Evolutionary conservation across 2,113 vertebrate species (phyloP).

Genomic region (Chlamydotis undulata): DNA sequence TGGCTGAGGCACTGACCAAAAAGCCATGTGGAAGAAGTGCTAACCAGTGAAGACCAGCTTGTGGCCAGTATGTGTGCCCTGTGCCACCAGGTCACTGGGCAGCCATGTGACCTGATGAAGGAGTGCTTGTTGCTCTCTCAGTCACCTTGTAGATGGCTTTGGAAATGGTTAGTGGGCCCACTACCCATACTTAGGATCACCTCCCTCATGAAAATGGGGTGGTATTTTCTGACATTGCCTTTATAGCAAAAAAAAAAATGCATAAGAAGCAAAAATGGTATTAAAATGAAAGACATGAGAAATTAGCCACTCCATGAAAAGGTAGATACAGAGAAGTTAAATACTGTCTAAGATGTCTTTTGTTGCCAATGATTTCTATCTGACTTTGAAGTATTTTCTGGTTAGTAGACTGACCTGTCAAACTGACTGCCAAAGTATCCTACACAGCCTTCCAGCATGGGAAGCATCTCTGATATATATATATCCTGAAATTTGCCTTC

Average conservation of each 20-base stretch:
- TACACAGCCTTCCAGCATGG: not conserved
- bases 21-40: not conserved
- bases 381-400: not conserved
- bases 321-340: not conserved
- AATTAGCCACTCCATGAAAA: not conserved
- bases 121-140: not conserved
- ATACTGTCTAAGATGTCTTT: not conserved
- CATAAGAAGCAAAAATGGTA: not conserved
- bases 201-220: not conserved
- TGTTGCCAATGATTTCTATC: not conserved
- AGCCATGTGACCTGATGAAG: not conserved
- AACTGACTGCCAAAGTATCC: not conserved
- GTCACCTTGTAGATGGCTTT: not conserved
- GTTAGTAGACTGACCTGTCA: not conserved
- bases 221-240: not conserved
- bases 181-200: not conserved
- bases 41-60: not conserved
- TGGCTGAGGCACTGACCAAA: not conserved
- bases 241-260: not conserved
- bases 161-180: not conserved
- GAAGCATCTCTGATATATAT: not conserved
- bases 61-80: fast-evolving
- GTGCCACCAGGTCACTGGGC: not conserved
- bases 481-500: not conserved
- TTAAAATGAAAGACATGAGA: not conserved